Evolutionary conservation across 92 coral and sea anemone genomes (phyloP).

Genomic region (Chrysogorgia sp.): DNA sequence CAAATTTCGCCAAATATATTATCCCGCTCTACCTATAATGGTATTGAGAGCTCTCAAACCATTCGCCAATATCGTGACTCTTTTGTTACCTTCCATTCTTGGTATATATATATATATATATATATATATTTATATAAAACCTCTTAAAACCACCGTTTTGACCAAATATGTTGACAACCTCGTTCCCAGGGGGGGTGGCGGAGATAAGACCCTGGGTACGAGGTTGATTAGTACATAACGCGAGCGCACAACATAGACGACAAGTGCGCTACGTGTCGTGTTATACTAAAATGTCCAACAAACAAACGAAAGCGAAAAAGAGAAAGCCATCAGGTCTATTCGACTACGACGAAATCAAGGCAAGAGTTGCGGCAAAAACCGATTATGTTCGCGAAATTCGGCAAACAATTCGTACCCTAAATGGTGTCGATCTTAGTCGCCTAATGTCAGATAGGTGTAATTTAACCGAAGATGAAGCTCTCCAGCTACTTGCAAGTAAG

Average conservation of each 20-base stretch:
- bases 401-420: not conserved
- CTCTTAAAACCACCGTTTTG: too few species aligned
- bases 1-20: too few species aligned
- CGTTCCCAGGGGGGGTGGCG: too few species aligned
- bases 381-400: not conserved
- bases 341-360: conserved; percentile 7
- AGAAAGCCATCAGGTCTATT: not conserved
- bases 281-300: not conserved
- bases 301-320: conserved; percentile 4
- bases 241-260: not conserved
- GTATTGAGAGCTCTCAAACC: too few species aligned
- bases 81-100: too few species aligned
- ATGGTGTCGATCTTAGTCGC: conserved; percentile 7
- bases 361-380: not conserved
- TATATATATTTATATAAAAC: too few species aligned
- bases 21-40: too few species aligned
- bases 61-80: too few species aligned
- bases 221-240: too few species aligned
- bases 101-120: too few species aligned
- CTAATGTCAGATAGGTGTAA: not conserved
- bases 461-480: conserved; percentile 52
- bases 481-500: conserved; percentile 30
- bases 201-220: too few species aligned
- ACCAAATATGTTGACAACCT: too few species aligned
- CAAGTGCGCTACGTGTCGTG: not conserved